phyloP scores from a whole-genome alignment of 2,113 vertebrate genomes.

The Hoplias malabaricus region DNA sequence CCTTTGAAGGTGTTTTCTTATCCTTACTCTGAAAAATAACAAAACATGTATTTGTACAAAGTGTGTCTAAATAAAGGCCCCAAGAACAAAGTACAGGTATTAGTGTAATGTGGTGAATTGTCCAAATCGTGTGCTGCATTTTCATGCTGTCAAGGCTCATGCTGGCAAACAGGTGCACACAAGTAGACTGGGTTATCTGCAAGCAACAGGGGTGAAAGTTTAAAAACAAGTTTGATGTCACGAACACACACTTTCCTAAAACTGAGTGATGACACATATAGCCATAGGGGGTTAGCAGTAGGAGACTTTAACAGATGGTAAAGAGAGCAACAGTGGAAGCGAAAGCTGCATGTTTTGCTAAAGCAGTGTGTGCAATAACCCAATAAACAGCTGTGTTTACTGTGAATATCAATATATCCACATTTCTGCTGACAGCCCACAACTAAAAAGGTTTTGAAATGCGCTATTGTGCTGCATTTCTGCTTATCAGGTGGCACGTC shows the following conservation, averaged over 20 bases:
- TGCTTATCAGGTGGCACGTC: neutral
- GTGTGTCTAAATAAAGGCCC: too few species aligned
- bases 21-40: too few species aligned
- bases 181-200: conserved; percentile 47
- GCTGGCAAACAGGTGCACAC: conserved; percentile 40
- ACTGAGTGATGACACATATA: conserved; percentile 23
- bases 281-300: conserved; percentile 27
- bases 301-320: conserved; percentile 46
- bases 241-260: conserved; percentile 27
- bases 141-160: neutral
- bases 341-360: conserved; percentile 17
- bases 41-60: too few species aligned
- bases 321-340: conserved; percentile 30
- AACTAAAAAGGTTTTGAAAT: neutral
- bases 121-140: conserved; percentile 12
- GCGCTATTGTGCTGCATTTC: neutral
- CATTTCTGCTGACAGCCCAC: conserved; percentile 13
- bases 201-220: conserved; percentile 43
- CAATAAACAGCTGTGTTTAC: conserved; percentile 21
- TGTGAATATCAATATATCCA: conserved; percentile 5
- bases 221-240: conserved; percentile 26
- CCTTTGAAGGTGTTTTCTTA: too few species aligned
- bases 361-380: conserved; percentile 19
- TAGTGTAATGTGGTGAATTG: conserved; percentile 27
- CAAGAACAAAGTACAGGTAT: too few species aligned